Evolutionary conservation across 2,797 vertebrate genomes (phyloP).

Genomic region (Atherinosoma microstoma): DNA sequence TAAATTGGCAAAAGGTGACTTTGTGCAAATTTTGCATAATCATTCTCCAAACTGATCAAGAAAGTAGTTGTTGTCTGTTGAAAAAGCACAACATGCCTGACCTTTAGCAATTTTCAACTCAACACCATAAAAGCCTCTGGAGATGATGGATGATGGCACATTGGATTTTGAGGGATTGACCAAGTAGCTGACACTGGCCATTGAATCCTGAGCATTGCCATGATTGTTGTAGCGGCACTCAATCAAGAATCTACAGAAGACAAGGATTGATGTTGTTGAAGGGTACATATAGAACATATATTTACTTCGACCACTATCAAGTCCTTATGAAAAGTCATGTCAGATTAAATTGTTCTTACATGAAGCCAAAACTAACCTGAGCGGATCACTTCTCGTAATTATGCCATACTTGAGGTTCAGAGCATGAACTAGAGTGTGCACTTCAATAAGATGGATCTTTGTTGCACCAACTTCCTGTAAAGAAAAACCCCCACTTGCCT

Average conservation of each 20-base stretch:
- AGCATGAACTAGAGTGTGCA: conserved; percentile 53
- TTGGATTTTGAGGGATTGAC: conserved; percentile 57
- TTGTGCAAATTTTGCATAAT: neutral
- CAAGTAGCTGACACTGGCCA: conserved; percentile 72
- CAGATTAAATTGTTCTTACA: neutral
- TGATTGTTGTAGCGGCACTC: conserved; percentile 78
- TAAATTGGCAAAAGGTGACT: neutral
- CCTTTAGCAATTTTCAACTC: conserved; percentile 76
- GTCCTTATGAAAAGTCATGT: neutral
- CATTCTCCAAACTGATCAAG: neutral
- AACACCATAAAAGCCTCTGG: conserved; percentile 66
- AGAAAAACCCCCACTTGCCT: neutral
- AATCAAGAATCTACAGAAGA: conserved; percentile 71
- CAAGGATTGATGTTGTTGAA: neutral
- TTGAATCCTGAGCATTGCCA: neutral
- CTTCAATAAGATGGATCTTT: conserved; percentile 73
- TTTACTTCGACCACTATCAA: neutral
- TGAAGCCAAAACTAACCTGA: conserved; percentile 61
- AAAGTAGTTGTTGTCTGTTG: rapidly evolving
- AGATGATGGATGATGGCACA: conserved; percentile 47
- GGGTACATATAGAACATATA: neutral
- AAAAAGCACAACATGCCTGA: conserved; percentile 8
- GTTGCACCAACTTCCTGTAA: conserved; percentile 67
- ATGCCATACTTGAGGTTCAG: conserved; percentile 76
- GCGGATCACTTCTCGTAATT: conserved; percentile 71